Percentiles rank a stretch among this genome's conserved stretches.
These are phyloP conservation scores for Agrochola macilenta DNA, from an alignment of 2,888 invertebrate species.

Conservation along the genomic window DNA sequence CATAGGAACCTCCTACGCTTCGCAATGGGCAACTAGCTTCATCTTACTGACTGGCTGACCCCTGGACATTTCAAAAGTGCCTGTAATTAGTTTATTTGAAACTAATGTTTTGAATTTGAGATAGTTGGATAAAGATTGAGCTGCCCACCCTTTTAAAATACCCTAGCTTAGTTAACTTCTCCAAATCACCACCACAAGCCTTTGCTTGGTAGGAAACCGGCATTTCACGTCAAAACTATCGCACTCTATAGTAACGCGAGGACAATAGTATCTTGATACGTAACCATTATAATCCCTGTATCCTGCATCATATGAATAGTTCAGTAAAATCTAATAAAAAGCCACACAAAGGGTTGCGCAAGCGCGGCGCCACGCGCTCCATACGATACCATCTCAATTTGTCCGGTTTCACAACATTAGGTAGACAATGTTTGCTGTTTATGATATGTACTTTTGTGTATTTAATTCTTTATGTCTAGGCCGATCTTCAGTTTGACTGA, in stretches of 20 bases:
- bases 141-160: not conserved
- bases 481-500: not conserved
- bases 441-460: conserved; percentile 28
- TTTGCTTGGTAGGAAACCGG: not conserved
- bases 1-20: not conserved
- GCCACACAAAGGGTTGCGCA: conserved; percentile 80
- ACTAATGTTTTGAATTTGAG: not conserved
- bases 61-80: not conserved
- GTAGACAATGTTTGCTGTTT: conserved; percentile 33
- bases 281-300: conserved; percentile 64
- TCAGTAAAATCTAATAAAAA: conserved; percentile 73
- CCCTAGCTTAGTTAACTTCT: not conserved
- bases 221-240: conserved; percentile 18
- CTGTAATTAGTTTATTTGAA: not conserved
- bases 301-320: conserved; percentile 73
- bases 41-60: not conserved
- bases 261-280: conserved; percentile 59
- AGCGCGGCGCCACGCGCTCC: conserved; percentile 72
- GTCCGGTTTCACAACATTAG: conserved; percentile 63
- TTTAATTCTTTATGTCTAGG: not conserved
- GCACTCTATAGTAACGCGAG: conserved; percentile 20
- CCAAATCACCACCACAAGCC: not conserved
- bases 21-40: not conserved
- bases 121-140: not conserved
- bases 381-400: conserved; percentile 80